These are phyloP conservation scores for Brotula barbata DNA, from an alignment of 2,797 vertebrate species.

Conservation along the genomic window DNA sequence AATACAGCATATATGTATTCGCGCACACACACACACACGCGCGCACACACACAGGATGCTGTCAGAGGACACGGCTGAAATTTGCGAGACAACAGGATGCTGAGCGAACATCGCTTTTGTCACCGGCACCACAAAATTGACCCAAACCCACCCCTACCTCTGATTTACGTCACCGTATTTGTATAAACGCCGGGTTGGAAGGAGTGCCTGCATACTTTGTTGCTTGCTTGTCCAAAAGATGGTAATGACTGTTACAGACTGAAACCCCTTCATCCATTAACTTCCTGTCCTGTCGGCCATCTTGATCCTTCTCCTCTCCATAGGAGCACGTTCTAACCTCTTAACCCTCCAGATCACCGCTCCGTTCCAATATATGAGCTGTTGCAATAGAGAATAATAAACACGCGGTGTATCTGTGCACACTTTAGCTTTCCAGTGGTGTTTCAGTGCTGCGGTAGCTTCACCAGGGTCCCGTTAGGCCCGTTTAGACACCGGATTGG, in stretches of 20 bases:
- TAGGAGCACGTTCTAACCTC: slow-evolving; percentile 4
- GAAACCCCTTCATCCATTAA: background rate
- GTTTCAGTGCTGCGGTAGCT: slow-evolving; percentile 27
- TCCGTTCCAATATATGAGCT: slow-evolving; percentile 20
- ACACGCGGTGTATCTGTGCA: slow-evolving; percentile 18
- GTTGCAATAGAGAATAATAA: slow-evolving; percentile 36
- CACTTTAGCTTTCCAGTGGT: slow-evolving; percentile 25
- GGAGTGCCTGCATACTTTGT: slow-evolving; percentile 9
- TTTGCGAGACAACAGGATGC: background rate
- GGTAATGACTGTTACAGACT: slow-evolving; percentile 6
- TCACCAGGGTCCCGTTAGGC: slow-evolving; percentile 8
- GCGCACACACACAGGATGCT: slow-evolving; percentile 22
- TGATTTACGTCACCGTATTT: slow-evolving; percentile 21
- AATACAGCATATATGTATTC: slow-evolving; percentile 21
- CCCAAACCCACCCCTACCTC: slow-evolving; percentile 11
- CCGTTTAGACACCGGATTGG: slow-evolving; percentile 24
- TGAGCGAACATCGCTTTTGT: slow-evolving; percentile 7
- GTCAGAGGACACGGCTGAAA: slow-evolving; percentile 12
- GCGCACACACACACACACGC: slow-evolving; percentile 28
- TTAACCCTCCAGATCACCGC: slow-evolving; percentile 21
- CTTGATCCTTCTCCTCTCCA: background rate
- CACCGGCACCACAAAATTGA: background rate
- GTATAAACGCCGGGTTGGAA: slow-evolving; percentile 16
- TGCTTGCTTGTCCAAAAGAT: slow-evolving; percentile 16
- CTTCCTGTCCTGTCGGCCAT: slow-evolving; percentile 7